Conservation (phyloP, 2,797 vertebrate genomes). For the Cephalopachus bancanus region DNA sequence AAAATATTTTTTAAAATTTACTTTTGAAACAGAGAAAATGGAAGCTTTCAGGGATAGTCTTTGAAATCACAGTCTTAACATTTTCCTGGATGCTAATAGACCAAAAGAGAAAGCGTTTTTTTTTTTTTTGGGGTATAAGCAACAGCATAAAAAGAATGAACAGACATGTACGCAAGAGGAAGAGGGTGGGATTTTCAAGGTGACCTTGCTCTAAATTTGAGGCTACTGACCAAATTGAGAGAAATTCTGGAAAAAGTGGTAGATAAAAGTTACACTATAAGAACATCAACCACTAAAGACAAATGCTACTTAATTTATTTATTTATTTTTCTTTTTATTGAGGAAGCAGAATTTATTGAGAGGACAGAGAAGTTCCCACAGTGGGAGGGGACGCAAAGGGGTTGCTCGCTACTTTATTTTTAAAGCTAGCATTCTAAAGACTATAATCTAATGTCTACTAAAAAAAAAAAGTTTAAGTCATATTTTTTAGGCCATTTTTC, state of each 20-base stretch:
- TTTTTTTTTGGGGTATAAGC: neutral
- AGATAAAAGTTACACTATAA: constrained; percentile 1
- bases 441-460: neutral
- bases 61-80: neutral
- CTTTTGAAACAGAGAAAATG: constrained; percentile 42
- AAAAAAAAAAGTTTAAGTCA: neutral
- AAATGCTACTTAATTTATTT: neutral
- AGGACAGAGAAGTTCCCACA: too few species aligned
- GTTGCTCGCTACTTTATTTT: neutral
- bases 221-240: neutral
- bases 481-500: constrained; percentile 16
- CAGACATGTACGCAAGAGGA: neutral
- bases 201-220: constrained; percentile 47
- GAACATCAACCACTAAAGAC: constrained; percentile 13
- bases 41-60: neutral
- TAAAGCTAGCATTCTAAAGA: constrained; percentile 23
- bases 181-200: neutral
- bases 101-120: too few species aligned
- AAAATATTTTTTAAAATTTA: neutral
- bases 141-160: constrained; percentile 35
- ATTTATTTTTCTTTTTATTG: too few species aligned
- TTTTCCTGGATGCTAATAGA: neutral
- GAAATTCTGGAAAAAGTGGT: neutral
- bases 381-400: too few species aligned
- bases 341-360: too few species aligned